Base-by-base conservation (phyloP, 2,797 vertebrate species). In the Parotocinclus haroldoi region DNA sequence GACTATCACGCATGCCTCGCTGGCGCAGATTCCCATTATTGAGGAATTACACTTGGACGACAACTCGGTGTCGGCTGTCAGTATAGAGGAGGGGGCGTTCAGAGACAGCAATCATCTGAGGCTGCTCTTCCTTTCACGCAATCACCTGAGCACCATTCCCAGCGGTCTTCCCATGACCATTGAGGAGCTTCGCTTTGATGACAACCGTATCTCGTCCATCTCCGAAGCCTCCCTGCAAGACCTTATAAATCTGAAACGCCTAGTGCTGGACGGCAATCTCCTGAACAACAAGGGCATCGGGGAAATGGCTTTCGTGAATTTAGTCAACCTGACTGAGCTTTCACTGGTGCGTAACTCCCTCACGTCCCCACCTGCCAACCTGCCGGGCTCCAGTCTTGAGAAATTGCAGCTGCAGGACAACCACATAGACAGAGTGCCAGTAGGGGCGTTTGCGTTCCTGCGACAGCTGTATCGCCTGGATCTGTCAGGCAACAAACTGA, bases 21-120 rank as follows among this genome's bases (percentile, higher is more conserved):
- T 99, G 85, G 95, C 91, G 53, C 96, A 97, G 85, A 99, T 99
- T 79, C 97, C 98, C 13, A 93, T 92, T 81, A 94, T 99, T 76
- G 96, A 99, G 88, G 95, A 98, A 86, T 88, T 99, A 75, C 98
- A 99, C 87, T 90, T 99, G 84, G 96, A 99, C 86, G 98, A 99
- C 85, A 99, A 99, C 84, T 99, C 98, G 0, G 96, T 99, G 69
- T 99, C 98, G 0, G 96, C 96, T 0, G 98, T 99, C 78, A 99
- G 98, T 83, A 99, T 99, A 0, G 98, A 99, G 87, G 96, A 99
- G 36, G 96, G 96, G 68, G 96, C 98, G 16, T 99, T 99, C 82
- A 89, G 91, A 83, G 95, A 98, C 87, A 99, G 96, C 81, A 93
- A 89, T 79, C 94, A 94, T 88, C 93, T 99, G 72, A 89, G 95